Percentiles rank a stretch among this genome's conserved stretches.
Evolutionary conservation across 2,113 vertebrate genomes (phyloP).

Genomic region (Aegypius monachus): DNA sequence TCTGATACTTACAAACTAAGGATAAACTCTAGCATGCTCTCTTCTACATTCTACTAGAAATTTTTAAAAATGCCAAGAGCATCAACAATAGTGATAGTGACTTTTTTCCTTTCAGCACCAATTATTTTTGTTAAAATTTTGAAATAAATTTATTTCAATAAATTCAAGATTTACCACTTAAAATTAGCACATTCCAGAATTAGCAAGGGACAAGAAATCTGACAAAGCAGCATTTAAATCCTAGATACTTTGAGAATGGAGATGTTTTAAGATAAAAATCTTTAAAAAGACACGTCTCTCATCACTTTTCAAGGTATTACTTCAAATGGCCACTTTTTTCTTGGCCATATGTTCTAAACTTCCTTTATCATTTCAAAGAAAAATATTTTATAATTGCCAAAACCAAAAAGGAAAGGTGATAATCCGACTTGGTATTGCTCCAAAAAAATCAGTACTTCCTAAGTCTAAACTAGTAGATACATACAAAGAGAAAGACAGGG

Average conservation of each 20-base stretch:
- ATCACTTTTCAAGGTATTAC: background rate
- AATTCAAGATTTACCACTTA: background rate
- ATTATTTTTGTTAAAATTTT: background rate
- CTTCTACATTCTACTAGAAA: background rate
- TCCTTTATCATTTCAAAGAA: background rate
- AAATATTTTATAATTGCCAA: background rate
- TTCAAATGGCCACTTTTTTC: background rate
- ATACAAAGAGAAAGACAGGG: background rate
- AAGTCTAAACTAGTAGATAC: background rate
- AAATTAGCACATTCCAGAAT: background rate
- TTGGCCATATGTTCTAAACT: background rate
- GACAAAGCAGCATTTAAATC: background rate
- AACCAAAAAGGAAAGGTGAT: background rate
- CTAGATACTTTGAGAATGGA: background rate
- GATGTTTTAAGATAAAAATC: background rate
- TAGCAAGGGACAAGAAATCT: background rate
- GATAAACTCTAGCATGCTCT: background rate
- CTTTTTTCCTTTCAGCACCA: background rate
- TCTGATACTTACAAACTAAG: background rate
- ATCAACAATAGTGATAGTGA: background rate
- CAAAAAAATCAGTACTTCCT: background rate
- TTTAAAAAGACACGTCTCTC: background rate
- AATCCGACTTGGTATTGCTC: background rate
- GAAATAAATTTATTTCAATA: background rate
- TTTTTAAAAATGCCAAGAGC: fast-evolving